phyloP scores from a whole-genome alignment of 2,888 invertebrate genomes.

The Saturnia pavonia region DNA sequence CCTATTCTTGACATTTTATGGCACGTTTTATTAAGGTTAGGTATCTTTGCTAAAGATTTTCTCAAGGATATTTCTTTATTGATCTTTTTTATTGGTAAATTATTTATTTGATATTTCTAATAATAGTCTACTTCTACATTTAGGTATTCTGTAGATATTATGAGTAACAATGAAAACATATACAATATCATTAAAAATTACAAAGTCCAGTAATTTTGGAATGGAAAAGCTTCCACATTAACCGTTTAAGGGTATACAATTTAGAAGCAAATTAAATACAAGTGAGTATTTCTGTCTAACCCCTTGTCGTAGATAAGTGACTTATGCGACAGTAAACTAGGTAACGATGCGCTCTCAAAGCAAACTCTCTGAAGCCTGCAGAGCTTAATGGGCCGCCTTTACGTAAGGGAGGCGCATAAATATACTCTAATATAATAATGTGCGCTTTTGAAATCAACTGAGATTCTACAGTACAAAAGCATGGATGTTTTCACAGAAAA shows the following conservation, averaged over 20 bases:
- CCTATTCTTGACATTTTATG: too few relatives aligned
- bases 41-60: too few relatives aligned
- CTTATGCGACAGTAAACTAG: slow-evolving; percentile 5
- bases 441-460: slow-evolving; percentile 5
- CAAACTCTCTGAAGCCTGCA: background rate
- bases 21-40: too few relatives aligned
- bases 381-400: slow-evolving; percentile 5
- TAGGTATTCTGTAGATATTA: too few relatives aligned
- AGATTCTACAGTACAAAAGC: slow-evolving; percentile 1
- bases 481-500: background rate
- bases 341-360: slow-evolving; percentile 13
- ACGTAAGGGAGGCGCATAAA: slow-evolving; percentile 4
- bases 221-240: background rate
- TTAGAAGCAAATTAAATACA: background rate
- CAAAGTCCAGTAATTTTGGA: background rate
- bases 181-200: background rate
- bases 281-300: slow-evolving; percentile 9
- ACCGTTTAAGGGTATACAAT: background rate
- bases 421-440: slow-evolving; percentile 9
- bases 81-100: too few relatives aligned
- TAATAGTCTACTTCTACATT: too few relatives aligned
- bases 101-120: too few relatives aligned
- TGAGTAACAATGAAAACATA: too few relatives aligned
- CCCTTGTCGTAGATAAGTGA: slow-evolving; percentile 11
- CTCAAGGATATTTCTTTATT: too few relatives aligned